Evolutionary conservation across 2,113 vertebrate species (phyloP), one percentile per base, ranked within the genome.

Genomic region (Peucedramus taeniatus): DNA sequence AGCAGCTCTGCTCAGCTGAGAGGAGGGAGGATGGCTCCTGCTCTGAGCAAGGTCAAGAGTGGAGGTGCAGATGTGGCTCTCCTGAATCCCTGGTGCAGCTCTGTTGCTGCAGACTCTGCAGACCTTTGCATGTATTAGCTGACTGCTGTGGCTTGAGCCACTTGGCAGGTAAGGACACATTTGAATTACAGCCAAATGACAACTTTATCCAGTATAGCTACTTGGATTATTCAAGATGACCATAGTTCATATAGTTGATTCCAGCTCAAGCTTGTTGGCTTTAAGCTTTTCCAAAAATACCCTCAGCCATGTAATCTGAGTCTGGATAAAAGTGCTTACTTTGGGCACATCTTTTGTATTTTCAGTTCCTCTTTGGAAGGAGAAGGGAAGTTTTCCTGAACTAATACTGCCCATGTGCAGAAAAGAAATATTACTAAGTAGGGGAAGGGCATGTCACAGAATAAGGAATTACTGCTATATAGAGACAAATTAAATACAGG

Each of bases 401-500:
- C 33, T 65, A 77, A 63, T 14, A 60, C 14, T 54, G 42, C 30
- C 45, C 14, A 23, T 4, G 19, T 75, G 28, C 40, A 88, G 63
- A 65, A 60, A 69, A 76, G 3, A 53, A 49, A 9, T 31, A 63
- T 47, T 85, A 63, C 51, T 49, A 93, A 77, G 51, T 23, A 63
- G 60, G 47, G 42, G 42, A 93, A 78, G 23, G 13, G 33, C 44
- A 54, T 50, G 28, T 79, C 65, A 89, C 40, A 76, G n/a, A 79
- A 57, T 42, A 91, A 86, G 35, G 44, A 69, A 63, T 83, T 47
- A n/a, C 20, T 89, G 72, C 51, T 85, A 17, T 49, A 56, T 22
- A 77, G 66, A 71, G 45, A 30, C 61, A 96, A 86, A 88, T 53
- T 39, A 90, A 85, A 84, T 18, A 47, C 3, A 85, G 71, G 59